Evolutionary conservation across 2,113 vertebrate species (phyloP).

Genomic region (Anseranas semipalmata): DNA sequence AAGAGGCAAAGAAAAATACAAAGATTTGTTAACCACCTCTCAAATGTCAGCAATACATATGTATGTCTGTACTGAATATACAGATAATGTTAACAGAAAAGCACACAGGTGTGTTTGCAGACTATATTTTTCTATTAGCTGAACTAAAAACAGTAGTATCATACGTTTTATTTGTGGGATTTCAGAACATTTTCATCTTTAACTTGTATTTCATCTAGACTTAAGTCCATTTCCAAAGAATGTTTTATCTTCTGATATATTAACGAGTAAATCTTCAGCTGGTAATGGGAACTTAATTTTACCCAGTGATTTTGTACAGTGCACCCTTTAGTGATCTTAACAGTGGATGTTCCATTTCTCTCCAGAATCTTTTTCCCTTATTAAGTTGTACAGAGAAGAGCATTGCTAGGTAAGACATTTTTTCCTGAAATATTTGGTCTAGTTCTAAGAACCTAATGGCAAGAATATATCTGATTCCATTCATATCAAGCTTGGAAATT

Average conservation of each 20-base stretch:
- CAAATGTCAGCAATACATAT: neutral
- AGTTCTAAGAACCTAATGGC: neutral
- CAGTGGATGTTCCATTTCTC: neutral
- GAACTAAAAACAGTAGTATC: neutral
- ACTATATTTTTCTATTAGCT: neutral
- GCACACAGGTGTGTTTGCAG: fast-evolving
- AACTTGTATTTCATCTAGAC: constrained; percentile 41
- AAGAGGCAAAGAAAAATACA: neutral
- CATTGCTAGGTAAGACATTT: neutral
- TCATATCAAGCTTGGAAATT: neutral
- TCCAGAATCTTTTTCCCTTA: neutral
- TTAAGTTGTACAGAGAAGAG: neutral
- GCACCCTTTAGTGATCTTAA: neutral
- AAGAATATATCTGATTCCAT: neutral
- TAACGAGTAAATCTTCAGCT: constrained; percentile 46
- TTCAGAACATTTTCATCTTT: constrained; percentile 51
- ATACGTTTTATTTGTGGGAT: constrained; percentile 1
- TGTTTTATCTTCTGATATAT: constrained; percentile 34
- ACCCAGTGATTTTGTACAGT: constrained; percentile 42
- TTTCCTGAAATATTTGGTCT: neutral
- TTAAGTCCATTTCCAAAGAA: constrained; percentile 47
- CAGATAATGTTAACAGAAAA: neutral
- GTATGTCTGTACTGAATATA: neutral
- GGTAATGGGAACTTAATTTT: constrained; percentile 59
- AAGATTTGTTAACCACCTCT: neutral